Evolutionary conservation across 2,113 vertebrate species (phyloP), one percentile per base, ranked within the genome.

Genomic region (Gobius niger): DNA sequence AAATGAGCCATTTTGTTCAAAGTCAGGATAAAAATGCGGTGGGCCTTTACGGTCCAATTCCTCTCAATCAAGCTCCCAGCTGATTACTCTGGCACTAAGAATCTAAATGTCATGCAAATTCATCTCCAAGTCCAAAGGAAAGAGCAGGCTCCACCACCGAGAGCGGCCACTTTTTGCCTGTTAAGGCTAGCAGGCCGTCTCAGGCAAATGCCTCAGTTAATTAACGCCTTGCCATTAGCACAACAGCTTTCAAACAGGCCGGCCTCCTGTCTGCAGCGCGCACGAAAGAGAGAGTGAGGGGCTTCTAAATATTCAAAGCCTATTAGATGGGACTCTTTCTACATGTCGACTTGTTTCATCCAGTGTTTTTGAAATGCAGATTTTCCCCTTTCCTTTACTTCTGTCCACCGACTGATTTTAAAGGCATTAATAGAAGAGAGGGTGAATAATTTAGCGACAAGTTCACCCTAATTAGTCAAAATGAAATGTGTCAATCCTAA

Each of bases 311-410:
- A 87, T 89, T 89, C 84, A 82, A 76, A 88, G 76, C 84, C 82
- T 80, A 87, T 88, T 88, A 88, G 84, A 83, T 82, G 72, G 68
- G 72, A 81, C 82, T 81, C 82, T 78, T 69, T 87, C 80, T 81
- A 70, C 80, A 82, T 47, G 76, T 83, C 80, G 73, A 75, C 65
- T 83, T 74, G 85, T 89, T 88, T 92, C 81, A 88, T 89, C 77
- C 85, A 67, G 59, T 68, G 78, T 72, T 88, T 90, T 90, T 88
- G 70, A 88, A 87, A 89, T 89, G 85, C 86, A 83, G 86, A 89
- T 91, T 84, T 77, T 73, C 76, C 80, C 53, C 73, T 84, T 78
- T 85, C 62, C 80, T 77, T 83, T 71, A 73, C 82, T 70, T 84
- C 81, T 84, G 82, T 88, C 80, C 82, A 77, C 85, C 79, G 18